Evolutionary conservation across 2,888 invertebrate genomes (phyloP).

Genomic region (Fissipunctia ypsillon): DNA sequence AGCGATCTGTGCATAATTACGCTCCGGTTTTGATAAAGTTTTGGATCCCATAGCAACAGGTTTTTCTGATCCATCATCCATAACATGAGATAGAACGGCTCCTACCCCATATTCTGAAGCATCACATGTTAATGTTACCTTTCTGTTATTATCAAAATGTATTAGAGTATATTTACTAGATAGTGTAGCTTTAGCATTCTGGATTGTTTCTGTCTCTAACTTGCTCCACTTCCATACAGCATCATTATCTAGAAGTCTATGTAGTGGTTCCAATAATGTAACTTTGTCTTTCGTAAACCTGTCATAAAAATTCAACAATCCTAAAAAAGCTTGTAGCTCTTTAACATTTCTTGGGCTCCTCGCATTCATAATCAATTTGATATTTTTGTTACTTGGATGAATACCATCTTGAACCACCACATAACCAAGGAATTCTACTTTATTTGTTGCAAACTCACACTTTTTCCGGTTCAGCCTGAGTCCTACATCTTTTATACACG

Average conservation of each 20-base stretch:
- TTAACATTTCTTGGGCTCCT: background rate
- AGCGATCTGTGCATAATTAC: background rate
- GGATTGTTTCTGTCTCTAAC: no score
- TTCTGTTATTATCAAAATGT: no score
- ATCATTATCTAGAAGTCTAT: background rate
- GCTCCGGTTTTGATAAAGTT: background rate
- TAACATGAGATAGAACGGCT: no score
- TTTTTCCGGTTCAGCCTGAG: background rate
- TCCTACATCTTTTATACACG: background rate
- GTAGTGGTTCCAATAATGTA: background rate
- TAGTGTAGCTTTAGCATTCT: no score
- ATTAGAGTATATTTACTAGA: no score
- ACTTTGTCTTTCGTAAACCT: background rate
- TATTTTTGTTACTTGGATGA: background rate
- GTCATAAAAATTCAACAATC: background rate
- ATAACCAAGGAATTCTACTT: background rate
- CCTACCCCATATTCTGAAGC: no score
- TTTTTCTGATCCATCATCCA: background rate
- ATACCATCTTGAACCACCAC: background rate
- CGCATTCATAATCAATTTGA: background rate
- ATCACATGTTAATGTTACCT: no score
- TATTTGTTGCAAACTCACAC: conserved; percentile 3
- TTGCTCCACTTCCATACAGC: background rate
- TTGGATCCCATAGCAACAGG: background rate
- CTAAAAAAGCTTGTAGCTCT: background rate